Conservation (phyloP, 1,140 invertebrate species). For the Zaprionus nigranus region DNA sequence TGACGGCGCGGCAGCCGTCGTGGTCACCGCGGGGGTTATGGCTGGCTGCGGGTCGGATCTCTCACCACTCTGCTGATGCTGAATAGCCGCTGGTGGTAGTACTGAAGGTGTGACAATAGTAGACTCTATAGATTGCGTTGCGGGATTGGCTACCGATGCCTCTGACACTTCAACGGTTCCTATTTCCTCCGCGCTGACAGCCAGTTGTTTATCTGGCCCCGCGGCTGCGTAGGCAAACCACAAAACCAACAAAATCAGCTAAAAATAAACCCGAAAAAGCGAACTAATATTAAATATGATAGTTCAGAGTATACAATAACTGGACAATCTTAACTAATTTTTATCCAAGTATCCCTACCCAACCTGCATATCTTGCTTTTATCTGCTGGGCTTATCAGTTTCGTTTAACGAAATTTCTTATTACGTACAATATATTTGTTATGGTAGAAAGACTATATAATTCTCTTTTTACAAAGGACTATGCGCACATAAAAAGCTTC, state of each 20-base stretch:
- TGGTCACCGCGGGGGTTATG: slow-evolving; percentile 26
- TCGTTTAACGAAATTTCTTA: background rate
- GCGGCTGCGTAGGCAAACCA: slow-evolving; percentile 44
- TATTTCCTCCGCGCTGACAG: background rate
- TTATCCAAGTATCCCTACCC: background rate
- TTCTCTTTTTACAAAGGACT: background rate
- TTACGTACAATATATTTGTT: too few species aligned
- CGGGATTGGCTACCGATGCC: background rate
- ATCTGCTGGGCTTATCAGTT: background rate
- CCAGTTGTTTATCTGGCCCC: slow-evolving; percentile 34
- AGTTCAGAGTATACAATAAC: background rate
- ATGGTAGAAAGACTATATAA: background rate
- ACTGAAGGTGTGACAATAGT: background rate
- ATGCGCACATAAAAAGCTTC: background rate
- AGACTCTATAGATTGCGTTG: slow-evolving; percentile 6
- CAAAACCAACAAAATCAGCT: slow-evolving; percentile 43
- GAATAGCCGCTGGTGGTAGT: background rate
- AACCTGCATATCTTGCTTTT: background rate
- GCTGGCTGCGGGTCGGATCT: background rate
- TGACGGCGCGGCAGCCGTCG: slow-evolving; percentile 14
- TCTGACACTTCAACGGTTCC: background rate
- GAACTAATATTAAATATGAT: background rate
- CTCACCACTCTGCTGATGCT: slow-evolving; percentile 1
- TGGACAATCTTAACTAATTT: background rate
- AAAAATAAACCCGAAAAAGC: background rate